These are phyloP conservation scores for Drosophila funebris DNA, from an alignment of 1,140 invertebrate species.

Conservation along the genomic window DNA sequence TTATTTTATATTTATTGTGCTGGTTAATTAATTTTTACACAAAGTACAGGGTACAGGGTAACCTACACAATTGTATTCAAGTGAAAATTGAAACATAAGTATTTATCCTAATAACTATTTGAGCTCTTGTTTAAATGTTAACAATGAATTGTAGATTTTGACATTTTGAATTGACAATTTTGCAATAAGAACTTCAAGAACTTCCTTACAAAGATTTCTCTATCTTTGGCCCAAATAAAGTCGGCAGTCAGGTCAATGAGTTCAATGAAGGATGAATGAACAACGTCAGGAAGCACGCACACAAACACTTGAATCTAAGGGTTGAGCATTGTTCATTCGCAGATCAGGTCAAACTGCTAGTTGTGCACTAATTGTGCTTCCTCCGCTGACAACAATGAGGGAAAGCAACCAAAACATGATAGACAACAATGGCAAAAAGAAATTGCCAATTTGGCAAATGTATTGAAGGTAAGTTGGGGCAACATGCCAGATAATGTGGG, in stretches of 20 bases:
- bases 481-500: conserved; percentile 27
- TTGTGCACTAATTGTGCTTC: conserved; percentile 63
- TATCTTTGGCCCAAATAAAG: conserved; percentile 12
- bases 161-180: not conserved
- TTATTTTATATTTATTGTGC: too few relatives aligned
- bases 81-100: too few relatives aligned
- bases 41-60: too few relatives aligned
- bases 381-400: conserved; percentile 46
- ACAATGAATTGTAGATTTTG: too few relatives aligned
- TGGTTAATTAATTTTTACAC: too few relatives aligned
- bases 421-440: conserved; percentile 37
- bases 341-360: conserved; percentile 47
- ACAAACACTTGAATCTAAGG: conserved; percentile 55
- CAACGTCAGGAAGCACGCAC: conserved; percentile 13
- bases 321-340: conserved; percentile 41
- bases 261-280: conserved; percentile 13
- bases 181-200: not conserved
- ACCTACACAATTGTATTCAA: too few relatives aligned
- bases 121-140: too few relatives aligned
- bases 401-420: conserved; percentile 15
- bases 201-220: not conserved
- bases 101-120: too few relatives aligned
- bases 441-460: conserved; percentile 42
- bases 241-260: conserved; percentile 25
- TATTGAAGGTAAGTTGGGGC: not conserved